Percentiles rank a stretch among this genome's conserved stretches.
Conservation (phyloP, 2,797 vertebrate species). For the Cercopithecus mitis region DNA sequence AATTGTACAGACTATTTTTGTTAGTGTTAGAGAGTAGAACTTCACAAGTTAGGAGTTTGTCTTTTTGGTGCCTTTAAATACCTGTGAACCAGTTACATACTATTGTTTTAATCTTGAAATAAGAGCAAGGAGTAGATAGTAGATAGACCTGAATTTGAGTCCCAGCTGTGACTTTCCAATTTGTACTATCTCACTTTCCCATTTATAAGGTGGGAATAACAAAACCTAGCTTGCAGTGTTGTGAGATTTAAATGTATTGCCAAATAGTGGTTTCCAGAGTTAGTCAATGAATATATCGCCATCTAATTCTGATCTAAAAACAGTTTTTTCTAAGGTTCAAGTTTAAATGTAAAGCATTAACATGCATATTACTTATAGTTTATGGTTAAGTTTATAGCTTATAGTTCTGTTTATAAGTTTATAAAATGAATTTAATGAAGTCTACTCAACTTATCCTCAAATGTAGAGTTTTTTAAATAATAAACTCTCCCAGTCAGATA, state of each 20-base stretch:
- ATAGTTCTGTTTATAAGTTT: background rate
- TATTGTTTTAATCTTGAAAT: slow-evolving; percentile 40
- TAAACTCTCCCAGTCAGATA: background rate
- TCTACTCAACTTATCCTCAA: background rate
- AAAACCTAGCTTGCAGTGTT: background rate
- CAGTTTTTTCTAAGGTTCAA: background rate
- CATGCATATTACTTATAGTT: background rate
- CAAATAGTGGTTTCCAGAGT: background rate
- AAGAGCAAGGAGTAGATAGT: background rate
- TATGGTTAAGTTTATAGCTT: background rate
- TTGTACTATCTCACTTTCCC: background rate
- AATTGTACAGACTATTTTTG: background rate
- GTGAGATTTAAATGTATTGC: background rate
- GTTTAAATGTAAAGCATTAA: background rate
- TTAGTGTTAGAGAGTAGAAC: background rate
- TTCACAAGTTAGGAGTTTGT: background rate
- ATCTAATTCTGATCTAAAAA: background rate
- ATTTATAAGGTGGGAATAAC: background rate
- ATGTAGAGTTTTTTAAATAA: background rate
- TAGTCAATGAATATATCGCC: background rate
- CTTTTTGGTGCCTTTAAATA: background rate
- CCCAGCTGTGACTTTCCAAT: background rate
- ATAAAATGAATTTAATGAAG: slow-evolving; percentile 8
- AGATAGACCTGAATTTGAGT: background rate
- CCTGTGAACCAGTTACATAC: background rate